Conservation (phyloP, 2,113 vertebrate genomes). For the Alethe castanea region DNA sequence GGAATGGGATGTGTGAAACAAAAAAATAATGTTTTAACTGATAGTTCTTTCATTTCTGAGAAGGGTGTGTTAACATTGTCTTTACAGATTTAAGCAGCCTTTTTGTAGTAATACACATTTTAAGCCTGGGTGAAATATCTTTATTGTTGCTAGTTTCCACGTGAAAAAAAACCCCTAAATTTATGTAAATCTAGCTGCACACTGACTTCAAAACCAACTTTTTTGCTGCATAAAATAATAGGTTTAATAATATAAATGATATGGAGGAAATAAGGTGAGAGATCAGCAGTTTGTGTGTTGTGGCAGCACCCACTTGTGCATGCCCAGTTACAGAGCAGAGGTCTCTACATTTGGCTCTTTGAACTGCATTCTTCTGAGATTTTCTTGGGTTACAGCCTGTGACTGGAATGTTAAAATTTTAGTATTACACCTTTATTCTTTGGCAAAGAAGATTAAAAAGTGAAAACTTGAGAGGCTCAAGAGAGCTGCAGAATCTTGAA, state of each 20-base stretch:
- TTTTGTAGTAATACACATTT: background rate
- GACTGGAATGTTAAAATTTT: background rate
- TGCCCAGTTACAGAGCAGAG: background rate
- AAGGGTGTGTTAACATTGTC: background rate
- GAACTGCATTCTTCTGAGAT: background rate
- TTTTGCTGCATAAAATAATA: background rate
- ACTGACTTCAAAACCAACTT: background rate
- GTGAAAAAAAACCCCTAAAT: background rate
- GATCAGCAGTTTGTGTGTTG: background rate
- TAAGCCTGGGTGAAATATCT: background rate
- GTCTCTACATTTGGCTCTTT: background rate
- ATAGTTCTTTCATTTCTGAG: background rate
- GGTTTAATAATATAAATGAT: background rate
- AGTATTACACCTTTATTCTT: background rate
- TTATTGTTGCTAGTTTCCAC: background rate
- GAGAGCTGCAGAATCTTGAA: background rate
- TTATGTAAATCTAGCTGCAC: background rate
- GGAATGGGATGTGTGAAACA: background rate
- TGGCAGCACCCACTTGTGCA: background rate
- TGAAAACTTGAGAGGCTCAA: background rate
- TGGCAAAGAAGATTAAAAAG: slow-evolving; percentile 1
- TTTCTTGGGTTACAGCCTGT: background rate
- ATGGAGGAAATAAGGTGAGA: background rate
- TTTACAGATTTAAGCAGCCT: background rate
- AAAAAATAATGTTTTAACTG: background rate